These are phyloP conservation scores for Aporophyla nigra DNA, from an alignment of 2,888 invertebrate species.

Conservation along the genomic window DNA sequence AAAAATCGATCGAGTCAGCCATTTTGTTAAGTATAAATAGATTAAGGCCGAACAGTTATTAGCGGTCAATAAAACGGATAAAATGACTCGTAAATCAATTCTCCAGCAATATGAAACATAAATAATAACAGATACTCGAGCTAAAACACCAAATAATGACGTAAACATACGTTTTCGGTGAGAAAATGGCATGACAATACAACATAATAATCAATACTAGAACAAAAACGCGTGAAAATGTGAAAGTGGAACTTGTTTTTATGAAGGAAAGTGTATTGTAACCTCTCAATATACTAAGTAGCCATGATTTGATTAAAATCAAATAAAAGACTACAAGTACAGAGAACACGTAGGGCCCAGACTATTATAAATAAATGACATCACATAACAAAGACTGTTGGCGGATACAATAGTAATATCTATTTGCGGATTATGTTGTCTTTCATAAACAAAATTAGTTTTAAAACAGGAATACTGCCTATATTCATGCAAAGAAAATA, in stretches of 20 bases:
- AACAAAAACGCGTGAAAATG: constrained; percentile 22
- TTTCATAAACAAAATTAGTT: background rate
- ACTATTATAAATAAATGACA: background rate
- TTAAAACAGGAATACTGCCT: background rate
- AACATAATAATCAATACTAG: constrained; percentile 35
- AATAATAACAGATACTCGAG: background rate
- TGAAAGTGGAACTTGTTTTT: constrained; percentile 40
- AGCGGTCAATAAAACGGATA: constrained; percentile 20
- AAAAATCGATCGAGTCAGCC: constrained; percentile 84
- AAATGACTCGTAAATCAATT: background rate
- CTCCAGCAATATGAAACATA: background rate
- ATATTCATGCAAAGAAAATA: background rate
- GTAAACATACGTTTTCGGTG: background rate
- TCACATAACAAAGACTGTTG: background rate
- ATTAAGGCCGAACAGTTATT: constrained; percentile 47
- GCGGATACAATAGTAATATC: background rate
- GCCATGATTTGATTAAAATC: background rate
- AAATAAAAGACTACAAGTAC: background rate
- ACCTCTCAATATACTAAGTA: background rate
- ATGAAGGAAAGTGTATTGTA: background rate
- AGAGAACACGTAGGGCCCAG: background rate
- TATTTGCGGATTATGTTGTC: background rate
- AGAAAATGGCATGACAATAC: background rate
- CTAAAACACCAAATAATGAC: background rate
- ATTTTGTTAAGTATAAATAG: constrained; percentile 80